These are phyloP conservation scores for Lerema accius DNA, from an alignment of 1,140 invertebrate species.

Conservation along the genomic window DNA sequence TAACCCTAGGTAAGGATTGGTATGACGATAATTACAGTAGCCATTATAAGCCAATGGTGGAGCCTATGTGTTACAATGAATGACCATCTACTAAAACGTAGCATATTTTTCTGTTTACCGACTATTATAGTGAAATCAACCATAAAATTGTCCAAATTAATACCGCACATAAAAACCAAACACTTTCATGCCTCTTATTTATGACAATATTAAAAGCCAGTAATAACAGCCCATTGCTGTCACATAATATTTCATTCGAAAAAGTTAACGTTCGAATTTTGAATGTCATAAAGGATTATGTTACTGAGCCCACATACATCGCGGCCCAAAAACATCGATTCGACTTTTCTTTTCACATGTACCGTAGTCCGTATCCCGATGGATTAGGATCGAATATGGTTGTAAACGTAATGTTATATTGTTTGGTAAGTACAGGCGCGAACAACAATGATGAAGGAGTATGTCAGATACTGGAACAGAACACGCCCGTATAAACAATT, in stretches of 20 bases:
- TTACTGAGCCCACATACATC: conserved; percentile 16
- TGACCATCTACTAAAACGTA: too few species aligned
- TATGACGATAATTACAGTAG: too few species aligned
- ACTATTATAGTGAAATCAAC: too few species aligned
- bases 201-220: background rate
- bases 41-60: too few species aligned
- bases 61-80: too few species aligned
- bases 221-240: background rate
- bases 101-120: too few species aligned
- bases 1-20: too few species aligned
- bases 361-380: background rate
- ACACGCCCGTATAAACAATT: conserved; percentile 42
- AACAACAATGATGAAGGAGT: conserved; percentile 47
- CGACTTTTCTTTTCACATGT: background rate
- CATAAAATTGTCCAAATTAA: too few species aligned
- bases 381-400: background rate
- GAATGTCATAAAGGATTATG: conserved; percentile 13
- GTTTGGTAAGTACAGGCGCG: conserved; percentile 19
- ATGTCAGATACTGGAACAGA: conserved; percentile 41
- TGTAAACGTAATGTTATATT: background rate
- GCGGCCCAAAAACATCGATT: conserved; percentile 10
- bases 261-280: conserved; percentile 19
- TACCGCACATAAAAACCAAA: too few species aligned
- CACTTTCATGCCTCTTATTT: background rate
- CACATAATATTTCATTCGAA: conserved; percentile 8